Evolutionary conservation across 2,888 invertebrate genomes (phyloP), one percentile per base, ranked within the genome.

Genomic region (Taphrorychus bicolor): DNA sequence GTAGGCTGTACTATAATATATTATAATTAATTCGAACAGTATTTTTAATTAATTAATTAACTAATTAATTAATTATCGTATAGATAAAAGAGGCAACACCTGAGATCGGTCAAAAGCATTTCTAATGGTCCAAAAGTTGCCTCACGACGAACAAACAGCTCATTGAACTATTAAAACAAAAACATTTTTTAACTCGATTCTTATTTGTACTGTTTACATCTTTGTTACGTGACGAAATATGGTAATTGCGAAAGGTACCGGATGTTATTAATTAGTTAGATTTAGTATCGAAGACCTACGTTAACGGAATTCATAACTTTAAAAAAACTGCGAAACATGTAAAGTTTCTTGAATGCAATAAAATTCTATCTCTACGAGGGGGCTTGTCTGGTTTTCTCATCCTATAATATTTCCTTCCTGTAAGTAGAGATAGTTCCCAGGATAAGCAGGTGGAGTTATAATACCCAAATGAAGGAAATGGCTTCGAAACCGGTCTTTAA

Each of bases 341-440:
- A 83, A 83, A 82, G 81, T 83, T 83, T 83, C 83, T 82, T 82
- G 81, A 83, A 83, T 80, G 83, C 83, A 84, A 84, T 84, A 84
- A 83, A 82, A 83, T 82, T 84, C 83, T 83, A 83, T 84, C 83
- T 83, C 81, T 79, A 80, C 76, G 54, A 59, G 49, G 64, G 51
- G 19, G 32, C 32, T n/a, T n/a, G 32, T 32, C 32, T 32, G 32
- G 7, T 59, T 49, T 32, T 32, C 32, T 11, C 42, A n/a, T n/a
- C n/a, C n/a, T n/a, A n/a, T n/a, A n/a, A n/a, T n/a, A n/a, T n/a
- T n/a, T n/a, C n/a, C n/a, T n/a, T n/a, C n/a, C n/a, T n/a, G n/a
- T n/a, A n/a, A n/a, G n/a, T n/a, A n/a, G n/a, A n/a, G n/a, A n/a
- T n/a, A n/a, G n/a, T n/a, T n/a, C n/a, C n/a, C n/a, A n/a, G n/a